Percentiles rank a stretch among this genome's conserved stretches.
Conservation (phyloP, 2,888 invertebrate species). For the Melanotus villosus region DNA sequence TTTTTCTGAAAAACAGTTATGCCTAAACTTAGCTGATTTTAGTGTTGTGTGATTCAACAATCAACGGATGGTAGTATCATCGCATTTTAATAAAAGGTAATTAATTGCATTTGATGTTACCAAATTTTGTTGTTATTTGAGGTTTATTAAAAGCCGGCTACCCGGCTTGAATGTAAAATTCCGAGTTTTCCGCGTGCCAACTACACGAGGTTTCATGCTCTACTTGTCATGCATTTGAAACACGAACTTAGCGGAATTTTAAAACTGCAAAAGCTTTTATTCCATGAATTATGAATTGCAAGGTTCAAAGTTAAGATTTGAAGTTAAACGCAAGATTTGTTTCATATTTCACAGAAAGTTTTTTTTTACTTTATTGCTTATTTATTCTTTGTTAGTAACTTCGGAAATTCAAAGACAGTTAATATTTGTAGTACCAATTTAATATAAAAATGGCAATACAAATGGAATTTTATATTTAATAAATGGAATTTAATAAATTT, state of each 20-base stretch:
- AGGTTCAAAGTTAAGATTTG: background rate
- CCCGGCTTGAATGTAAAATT: background rate
- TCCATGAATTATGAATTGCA: background rate
- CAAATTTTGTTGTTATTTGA: background rate
- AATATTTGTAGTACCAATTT: too few relatives aligned
- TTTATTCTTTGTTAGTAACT: too few relatives aligned
- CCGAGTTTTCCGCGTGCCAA: slow-evolving; percentile 7
- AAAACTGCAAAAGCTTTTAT: background rate
- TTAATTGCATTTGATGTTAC: background rate
- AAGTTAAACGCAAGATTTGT: background rate
- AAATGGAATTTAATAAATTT: too few relatives aligned
- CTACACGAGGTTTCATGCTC: slow-evolving; percentile 21
- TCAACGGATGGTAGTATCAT: slow-evolving; percentile 7
- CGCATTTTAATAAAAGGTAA: slow-evolving; percentile 13
- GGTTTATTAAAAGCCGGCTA: background rate
- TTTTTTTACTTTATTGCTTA: background rate
- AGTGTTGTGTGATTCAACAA: slow-evolving; percentile 21
- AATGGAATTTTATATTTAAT: too few relatives aligned
- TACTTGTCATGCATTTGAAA: slow-evolving; percentile 4
- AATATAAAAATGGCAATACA: too few relatives aligned
- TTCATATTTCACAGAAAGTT: background rate
- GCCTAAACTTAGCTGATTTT: slow-evolving; percentile 16
- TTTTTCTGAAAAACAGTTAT: slow-evolving; percentile 1
- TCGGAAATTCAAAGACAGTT: too few relatives aligned
- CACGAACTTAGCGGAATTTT: background rate